Evolutionary conservation across 1,140 invertebrate genomes (phyloP).

Genomic region (Tetranychus cinnabarinus): DNA sequence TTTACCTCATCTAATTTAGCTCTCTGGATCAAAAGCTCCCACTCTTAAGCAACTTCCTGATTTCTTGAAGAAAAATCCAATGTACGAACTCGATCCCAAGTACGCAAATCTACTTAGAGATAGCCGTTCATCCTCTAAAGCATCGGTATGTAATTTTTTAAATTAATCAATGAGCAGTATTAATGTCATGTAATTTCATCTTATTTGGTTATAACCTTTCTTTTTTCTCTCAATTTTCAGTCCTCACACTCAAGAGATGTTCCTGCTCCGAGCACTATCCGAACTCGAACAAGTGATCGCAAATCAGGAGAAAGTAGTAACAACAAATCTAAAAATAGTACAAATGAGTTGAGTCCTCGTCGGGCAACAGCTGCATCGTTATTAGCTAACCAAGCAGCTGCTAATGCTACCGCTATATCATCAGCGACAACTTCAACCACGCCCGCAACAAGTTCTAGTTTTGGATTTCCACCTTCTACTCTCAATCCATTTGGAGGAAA

Average conservation of each 20-base stretch:
- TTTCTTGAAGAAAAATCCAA: constrained; percentile 83
- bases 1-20: constrained; percentile 20
- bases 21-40: constrained; percentile 81
- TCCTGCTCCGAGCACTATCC: background rate
- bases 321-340: background rate
- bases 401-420: background rate
- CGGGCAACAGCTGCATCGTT: constrained; percentile 28
- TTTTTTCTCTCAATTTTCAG: no score
- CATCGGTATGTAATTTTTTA: constrained; percentile 1
- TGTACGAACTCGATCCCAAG: constrained; percentile 89
- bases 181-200: constrained; percentile 9
- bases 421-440: constrained; percentile 6
- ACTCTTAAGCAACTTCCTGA: constrained; percentile 71
- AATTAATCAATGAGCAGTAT: background rate
- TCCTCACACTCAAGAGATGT: no score
- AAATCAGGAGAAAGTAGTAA: background rate
- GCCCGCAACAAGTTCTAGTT: background rate
- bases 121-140: constrained; percentile 4
- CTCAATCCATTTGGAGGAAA: constrained; percentile 14
- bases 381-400: constrained; percentile 10
- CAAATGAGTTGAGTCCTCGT: constrained; percentile 26
- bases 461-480: constrained; percentile 11
- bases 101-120: constrained; percentile 63
- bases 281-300: constrained; percentile 10
- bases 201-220: no score